phyloP scores from a whole-genome alignment of 2,113 vertebrate species.

The Rostratula benghalensis region DNA sequence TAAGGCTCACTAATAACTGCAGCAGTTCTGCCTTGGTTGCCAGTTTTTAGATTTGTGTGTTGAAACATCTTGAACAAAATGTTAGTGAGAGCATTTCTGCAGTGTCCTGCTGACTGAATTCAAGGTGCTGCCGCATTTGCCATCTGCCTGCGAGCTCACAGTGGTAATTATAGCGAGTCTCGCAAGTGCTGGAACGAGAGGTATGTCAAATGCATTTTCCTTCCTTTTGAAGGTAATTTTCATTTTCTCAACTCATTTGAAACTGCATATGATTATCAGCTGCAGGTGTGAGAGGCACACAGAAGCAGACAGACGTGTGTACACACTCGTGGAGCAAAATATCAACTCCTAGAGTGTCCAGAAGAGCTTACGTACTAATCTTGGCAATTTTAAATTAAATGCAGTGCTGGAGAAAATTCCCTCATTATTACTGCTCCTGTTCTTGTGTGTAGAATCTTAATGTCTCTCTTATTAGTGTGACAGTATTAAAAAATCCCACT shows the following conservation, averaged over 20 bases:
- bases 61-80: constrained; percentile 74
- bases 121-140: constrained; percentile 57
- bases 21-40: constrained; percentile 21
- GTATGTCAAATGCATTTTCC: constrained; percentile 64
- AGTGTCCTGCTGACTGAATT: constrained; percentile 68
- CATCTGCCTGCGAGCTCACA: constrained; percentile 74
- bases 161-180: constrained; percentile 71
- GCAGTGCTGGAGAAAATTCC: constrained; percentile 25
- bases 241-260: constrained; percentile 67
- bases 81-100: constrained; percentile 66
- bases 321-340: background rate
- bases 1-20: constrained; percentile 13
- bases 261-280: constrained; percentile 45
- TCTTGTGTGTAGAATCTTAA: constrained; percentile 1
- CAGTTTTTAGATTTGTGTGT: constrained; percentile 59
- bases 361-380: background rate
- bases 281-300: constrained; percentile 61
- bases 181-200: constrained; percentile 56
- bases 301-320: background rate
- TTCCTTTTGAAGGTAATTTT: constrained; percentile 70
- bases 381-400: constrained; percentile 45
- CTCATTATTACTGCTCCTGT: constrained; percentile 20
- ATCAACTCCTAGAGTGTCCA: background rate
- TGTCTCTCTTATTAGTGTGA: constrained; percentile 38
- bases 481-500: background rate